phyloP scores from a whole-genome alignment of 2,888 invertebrate species.

The Trachelus troglodyta region DNA sequence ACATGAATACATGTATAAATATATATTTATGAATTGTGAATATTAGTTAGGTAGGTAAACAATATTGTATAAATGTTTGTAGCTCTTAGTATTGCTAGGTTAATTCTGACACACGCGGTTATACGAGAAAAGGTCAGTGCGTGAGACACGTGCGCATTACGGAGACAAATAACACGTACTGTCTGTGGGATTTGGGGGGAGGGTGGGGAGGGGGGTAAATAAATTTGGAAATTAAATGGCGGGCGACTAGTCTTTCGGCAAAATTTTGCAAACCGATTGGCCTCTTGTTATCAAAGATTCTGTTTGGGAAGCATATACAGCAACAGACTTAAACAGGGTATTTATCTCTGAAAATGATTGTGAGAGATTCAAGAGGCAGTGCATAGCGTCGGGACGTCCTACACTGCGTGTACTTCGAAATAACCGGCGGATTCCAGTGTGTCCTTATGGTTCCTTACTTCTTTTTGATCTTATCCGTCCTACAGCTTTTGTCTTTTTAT shows the following conservation, averaged over 20 bases:
- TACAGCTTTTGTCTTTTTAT: not conserved
- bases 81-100: constrained; percentile 26
- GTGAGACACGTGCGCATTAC: not conserved
- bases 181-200: not conserved
- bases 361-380: constrained; percentile 5
- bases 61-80: constrained; percentile 45
- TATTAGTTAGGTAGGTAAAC: constrained; percentile 39
- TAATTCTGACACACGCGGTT: not conserved
- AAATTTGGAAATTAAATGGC: not conserved
- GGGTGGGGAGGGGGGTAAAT: not conserved
- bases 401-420: not conserved
- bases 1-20: constrained; percentile 32
- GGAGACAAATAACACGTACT: not conserved
- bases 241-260: not conserved
- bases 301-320: not conserved
- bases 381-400: not conserved
- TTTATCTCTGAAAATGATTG: constrained; percentile 19
- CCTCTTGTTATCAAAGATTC: not conserved
- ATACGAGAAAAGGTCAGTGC: not conserved
- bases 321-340: constrained; percentile 53
- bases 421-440: not conserved
- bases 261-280: not conserved
- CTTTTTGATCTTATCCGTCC: not conserved
- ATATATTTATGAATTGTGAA: constrained; percentile 52
- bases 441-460: not conserved